Conservation (phyloP, 2,113 vertebrate species). For the Scopus umbretta region DNA sequence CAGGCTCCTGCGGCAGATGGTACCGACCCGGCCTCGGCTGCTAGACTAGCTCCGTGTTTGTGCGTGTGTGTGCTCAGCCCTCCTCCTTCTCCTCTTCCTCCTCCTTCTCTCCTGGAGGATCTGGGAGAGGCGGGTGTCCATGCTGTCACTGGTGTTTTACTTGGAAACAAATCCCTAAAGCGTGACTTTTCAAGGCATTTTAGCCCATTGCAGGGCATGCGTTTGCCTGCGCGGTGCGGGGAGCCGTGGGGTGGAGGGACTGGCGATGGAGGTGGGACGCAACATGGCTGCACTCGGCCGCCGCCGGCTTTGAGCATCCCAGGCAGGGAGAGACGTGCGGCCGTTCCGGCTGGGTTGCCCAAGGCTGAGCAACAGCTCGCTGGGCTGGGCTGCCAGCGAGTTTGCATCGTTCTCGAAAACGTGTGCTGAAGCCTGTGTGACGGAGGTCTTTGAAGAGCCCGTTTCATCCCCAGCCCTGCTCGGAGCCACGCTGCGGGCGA, state of each 20-base stretch:
- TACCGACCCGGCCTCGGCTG: rapidly evolving
- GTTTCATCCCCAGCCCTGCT: neutral
- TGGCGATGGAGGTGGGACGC: neutral
- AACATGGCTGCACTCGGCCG: neutral
- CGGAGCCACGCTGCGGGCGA: rapidly evolving
- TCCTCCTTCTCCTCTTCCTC: neutral
- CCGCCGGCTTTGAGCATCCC: rapidly evolving
- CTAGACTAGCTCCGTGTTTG: neutral
- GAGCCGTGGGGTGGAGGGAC: neutral
- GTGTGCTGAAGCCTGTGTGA: neutral
- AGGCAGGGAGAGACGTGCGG: rapidly evolving
- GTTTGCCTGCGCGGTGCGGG: rapidly evolving
- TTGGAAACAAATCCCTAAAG: neutral
- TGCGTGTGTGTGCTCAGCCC: neutral
- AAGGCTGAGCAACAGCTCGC: neutral
- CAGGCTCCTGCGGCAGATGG: rapidly evolving
- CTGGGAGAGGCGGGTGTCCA: rapidly evolving
- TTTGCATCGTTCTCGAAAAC: neutral
- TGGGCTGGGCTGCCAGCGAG: neutral
- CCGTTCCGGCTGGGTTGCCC: neutral
- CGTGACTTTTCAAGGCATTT: rapidly evolving
- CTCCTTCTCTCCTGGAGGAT: neutral
- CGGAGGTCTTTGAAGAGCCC: neutral
- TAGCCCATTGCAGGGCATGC: rapidly evolving
- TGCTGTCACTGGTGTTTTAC: rapidly evolving